Conservation (phyloP, 2,888 invertebrate species). For the Laspeyria flexula region DNA sequence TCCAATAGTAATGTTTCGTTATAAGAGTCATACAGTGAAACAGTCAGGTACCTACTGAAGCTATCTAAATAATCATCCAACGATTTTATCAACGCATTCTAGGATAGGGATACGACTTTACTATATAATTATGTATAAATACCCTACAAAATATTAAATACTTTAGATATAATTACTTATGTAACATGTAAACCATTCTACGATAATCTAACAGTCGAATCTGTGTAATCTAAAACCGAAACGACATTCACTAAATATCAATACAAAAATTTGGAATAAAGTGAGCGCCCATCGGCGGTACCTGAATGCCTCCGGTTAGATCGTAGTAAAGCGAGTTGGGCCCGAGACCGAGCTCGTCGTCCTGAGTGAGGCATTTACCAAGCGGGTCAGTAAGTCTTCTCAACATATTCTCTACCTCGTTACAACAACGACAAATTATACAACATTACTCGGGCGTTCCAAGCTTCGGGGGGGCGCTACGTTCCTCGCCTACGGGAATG, state of each 20-base stretch:
- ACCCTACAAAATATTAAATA: conserved; percentile 18
- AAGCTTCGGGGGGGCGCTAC: conserved; percentile 61
- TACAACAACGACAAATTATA: conserved; percentile 74
- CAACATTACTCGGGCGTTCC: conserved; percentile 71
- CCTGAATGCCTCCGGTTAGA: conserved; percentile 85
- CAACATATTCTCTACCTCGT: conserved; percentile 78
- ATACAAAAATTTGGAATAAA: conserved; percentile 50
- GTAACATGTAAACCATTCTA: conserved; percentile 11
- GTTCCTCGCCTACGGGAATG: conserved; percentile 62
- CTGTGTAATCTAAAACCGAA: conserved; percentile 28
- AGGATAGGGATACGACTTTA: conserved; percentile 23
- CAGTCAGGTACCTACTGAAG: conserved; percentile 75
- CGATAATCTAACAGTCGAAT: conserved; percentile 16
- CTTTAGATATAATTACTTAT: conserved; percentile 19
- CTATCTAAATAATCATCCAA: conserved; percentile 41
- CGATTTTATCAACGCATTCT: conserved; percentile 45
- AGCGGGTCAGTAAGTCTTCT: conserved; percentile 82
- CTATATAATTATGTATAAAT: conserved; percentile 19
- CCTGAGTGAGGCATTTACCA: conserved; percentile 84
- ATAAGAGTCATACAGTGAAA: conserved; percentile 56
- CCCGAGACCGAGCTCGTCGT: conserved; percentile 84
- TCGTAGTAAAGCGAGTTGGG: conserved; percentile 85
- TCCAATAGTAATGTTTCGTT: conserved; percentile 26
- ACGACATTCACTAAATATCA: conserved; percentile 45
- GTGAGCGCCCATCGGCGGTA: conserved; percentile 60